Evolutionary conservation across 2,113 vertebrate genomes (phyloP).

Genomic region (Beaufortia kweichowensis): DNA sequence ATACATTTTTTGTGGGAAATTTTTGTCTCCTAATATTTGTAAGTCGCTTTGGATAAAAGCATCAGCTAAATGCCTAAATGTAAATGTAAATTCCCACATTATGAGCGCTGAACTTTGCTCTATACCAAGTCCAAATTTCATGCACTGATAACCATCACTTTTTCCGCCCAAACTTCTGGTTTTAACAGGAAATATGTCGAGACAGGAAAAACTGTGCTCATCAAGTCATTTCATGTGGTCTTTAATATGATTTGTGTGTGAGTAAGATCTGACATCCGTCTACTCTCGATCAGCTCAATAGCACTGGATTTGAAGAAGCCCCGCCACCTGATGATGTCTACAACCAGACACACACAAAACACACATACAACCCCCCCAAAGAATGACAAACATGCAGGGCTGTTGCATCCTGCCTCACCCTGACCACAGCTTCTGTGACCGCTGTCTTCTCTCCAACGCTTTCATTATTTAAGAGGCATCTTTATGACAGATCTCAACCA

Average conservation of each 20-base stretch:
- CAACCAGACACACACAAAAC: neutral
- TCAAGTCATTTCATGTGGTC: neutral
- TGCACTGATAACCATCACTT: too few relatives aligned
- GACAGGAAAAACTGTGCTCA: neutral
- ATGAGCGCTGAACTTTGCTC: too few relatives aligned
- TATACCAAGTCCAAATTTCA: too few relatives aligned
- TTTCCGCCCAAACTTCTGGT: too few relatives aligned
- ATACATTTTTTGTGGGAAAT: too few relatives aligned
- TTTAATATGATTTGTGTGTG: neutral
- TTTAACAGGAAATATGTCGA: neutral
- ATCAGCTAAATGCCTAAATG: too few relatives aligned
- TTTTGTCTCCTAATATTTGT: too few relatives aligned
- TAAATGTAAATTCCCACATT: too few relatives aligned
- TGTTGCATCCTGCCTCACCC: neutral
- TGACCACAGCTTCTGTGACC: neutral
- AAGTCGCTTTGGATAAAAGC: too few relatives aligned
- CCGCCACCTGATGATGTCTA: neutral
- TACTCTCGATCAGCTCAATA: neutral
- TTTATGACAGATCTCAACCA: slow-evolving; percentile 27
- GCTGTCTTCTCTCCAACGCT: neutral
- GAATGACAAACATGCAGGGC: slow-evolving; percentile 24
- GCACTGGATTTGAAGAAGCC: neutral
- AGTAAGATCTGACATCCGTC: neutral
- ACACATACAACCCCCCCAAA: neutral
- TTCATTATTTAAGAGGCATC: neutral